These are phyloP conservation scores for Condylura cristata DNA, from an alignment of 2,113 vertebrate species.

Conservation along the genomic window DNA sequence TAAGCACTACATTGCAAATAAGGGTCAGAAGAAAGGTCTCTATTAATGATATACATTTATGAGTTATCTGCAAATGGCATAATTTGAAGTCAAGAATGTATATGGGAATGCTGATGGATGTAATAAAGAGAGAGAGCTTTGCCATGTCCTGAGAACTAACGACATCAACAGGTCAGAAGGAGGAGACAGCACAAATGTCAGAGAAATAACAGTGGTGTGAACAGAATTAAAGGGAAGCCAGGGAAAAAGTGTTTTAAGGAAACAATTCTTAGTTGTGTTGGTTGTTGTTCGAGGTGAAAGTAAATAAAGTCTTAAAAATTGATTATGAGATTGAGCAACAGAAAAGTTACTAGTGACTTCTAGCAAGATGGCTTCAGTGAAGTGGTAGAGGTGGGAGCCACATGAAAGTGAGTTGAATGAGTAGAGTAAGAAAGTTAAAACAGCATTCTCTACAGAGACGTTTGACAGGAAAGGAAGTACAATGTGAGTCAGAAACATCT, in stretches of 20 bases:
- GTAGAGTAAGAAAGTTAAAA: background rate
- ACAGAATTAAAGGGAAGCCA: background rate
- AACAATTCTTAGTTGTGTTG: background rate
- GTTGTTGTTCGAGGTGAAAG: background rate
- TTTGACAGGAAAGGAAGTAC: background rate
- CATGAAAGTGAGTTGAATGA: background rate
- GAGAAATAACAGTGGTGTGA: background rate
- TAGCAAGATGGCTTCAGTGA: background rate
- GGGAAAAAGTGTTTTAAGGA: background rate
- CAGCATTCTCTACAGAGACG: background rate
- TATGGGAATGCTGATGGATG: background rate
- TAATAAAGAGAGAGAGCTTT: background rate
- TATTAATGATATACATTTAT: background rate
- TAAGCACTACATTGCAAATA: background rate
- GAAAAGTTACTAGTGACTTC: background rate
- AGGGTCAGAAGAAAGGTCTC: background rate
- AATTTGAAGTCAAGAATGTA: background rate
- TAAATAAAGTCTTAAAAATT: background rate
- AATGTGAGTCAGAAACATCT: background rate
- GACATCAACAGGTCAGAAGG: background rate
- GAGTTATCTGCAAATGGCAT: slow-evolving; percentile 1
- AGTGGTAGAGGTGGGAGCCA: background rate
- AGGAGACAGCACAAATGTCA: background rate
- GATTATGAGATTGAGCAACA: background rate
- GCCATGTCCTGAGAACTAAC: background rate